Evolutionary conservation across 2,113 vertebrate species (phyloP), one percentile per base, ranked within the genome.

Genomic region (Pseudopodoces humilis): DNA sequence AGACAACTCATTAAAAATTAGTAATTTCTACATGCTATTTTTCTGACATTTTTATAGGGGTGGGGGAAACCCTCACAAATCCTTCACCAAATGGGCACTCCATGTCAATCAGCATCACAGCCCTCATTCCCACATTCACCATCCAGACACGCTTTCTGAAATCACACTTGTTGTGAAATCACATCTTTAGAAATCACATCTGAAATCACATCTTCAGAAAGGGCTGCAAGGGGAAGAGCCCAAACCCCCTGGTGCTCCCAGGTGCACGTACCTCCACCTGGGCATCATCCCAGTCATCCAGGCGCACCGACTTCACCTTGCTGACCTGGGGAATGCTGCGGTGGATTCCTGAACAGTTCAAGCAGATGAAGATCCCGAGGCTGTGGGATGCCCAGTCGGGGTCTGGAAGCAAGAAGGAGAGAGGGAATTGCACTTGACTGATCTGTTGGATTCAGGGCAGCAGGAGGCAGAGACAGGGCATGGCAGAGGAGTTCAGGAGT

Each of bases 331-430:
- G 98, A 53, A 99, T 99, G 88, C 96, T 99, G 50, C 99, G 98
- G 92, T 99, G 99, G 92, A 99, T 98, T 62, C 99, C 98, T 0
- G 99, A 99, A 93, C 99, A 99, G 69, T 97, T 99, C 97, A 99
- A 97, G 95, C 99, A 99, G 94, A 99, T 98, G 95, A 99, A 99
- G 90, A 99, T 98, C 20, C 99, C 99, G 13, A 99, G 92, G 78
- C 98, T 99, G 94, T 99, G 97, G 13, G 99, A 99, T 3, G 99
- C 99, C 99, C 99, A 99, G 94, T 99, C 99, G 0, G 99, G 98
- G 92, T 99, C 99, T 99, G 97, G 21, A 96, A 97, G 47, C 31
- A n/a, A 96, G 68, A 80, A 71, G 14, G 39, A 50, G 39, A 72
- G n/a, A 78, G 17, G 70, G 37, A 60, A 63, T 56, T n/a, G 65